phyloP scores from a whole-genome alignment of 64 coral and sea anemone genomes.

The Hydrozoanthus tunicans region DNA sequence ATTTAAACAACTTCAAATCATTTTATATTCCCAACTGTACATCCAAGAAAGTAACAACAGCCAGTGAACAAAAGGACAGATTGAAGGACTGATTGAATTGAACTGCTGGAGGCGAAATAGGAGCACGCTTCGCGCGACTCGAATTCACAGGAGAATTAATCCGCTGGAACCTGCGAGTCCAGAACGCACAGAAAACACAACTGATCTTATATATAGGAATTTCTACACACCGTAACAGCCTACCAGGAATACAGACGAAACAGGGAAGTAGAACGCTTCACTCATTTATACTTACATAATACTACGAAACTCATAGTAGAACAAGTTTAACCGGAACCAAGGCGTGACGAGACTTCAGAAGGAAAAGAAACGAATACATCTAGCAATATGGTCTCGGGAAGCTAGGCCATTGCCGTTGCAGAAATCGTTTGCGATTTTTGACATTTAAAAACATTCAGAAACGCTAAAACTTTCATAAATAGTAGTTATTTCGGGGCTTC shows the following conservation, averaged over 20 bases:
- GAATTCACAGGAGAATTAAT: background rate
- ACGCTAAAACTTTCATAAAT: background rate
- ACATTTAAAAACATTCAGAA: background rate
- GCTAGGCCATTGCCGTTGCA: background rate
- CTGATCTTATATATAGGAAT: background rate
- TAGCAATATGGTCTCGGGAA: background rate
- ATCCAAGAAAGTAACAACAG: background rate
- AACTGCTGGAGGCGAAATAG: constrained; percentile 1
- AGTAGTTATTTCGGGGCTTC: background rate
- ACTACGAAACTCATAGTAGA: constrained; percentile 10
- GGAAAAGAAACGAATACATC: constrained; percentile 5
- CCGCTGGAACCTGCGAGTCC: background rate
- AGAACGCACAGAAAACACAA: background rate
- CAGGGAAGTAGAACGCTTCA: constrained; percentile 13
- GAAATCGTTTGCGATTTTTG: constrained; percentile 3
- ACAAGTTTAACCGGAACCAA: background rate
- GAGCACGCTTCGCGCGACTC: constrained; percentile 1
- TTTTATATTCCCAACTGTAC: constrained; percentile 20
- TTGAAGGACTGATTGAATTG: background rate
- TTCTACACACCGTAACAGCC: constrained; percentile 32
- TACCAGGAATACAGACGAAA: background rate
- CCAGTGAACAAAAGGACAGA: constrained; percentile 15
- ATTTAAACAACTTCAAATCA: constrained; percentile 18
- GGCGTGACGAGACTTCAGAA: constrained; percentile 1
- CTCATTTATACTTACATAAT: constrained; percentile 5